These are phyloP conservation scores for Cranoglanis bouderius DNA, from an alignment of 2,113 vertebrate genomes.

Conservation along the genomic window DNA sequence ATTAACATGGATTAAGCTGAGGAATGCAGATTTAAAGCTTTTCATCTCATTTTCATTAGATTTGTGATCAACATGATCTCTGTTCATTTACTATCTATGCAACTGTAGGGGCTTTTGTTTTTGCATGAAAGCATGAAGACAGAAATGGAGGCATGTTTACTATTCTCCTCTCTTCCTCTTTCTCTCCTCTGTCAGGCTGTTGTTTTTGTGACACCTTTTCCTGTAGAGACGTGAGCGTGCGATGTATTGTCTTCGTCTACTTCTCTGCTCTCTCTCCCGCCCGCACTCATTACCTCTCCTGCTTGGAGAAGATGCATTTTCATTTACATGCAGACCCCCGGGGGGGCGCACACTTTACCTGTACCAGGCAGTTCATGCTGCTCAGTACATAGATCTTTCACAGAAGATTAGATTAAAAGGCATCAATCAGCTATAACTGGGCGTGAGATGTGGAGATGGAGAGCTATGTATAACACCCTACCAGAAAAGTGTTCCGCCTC, in stretches of 20 bases:
- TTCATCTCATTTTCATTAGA: background rate
- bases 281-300: conserved; percentile 64
- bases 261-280: conserved; percentile 23
- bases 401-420: conserved; percentile 67
- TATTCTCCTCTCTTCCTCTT: background rate
- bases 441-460: conserved; percentile 10
- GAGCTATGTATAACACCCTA: conserved; percentile 22
- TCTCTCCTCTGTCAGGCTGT: background rate
- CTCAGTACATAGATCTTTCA: conserved; percentile 58
- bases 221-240: conserved; percentile 29
- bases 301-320: conserved; percentile 68
- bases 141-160: conserved; percentile 1
- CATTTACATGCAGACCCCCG: conserved; percentile 69
- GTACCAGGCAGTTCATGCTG: conserved; percentile 67
- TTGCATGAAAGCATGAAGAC: background rate
- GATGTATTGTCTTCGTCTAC: conserved; percentile 57
- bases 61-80: background rate
- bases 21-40: conserved; percentile 1
- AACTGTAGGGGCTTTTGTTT: background rate
- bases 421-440: conserved; percentile 64
- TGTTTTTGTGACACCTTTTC: conserved; percentile 22
- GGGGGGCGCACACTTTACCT: conserved; percentile 52
- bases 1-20: conserved; percentile 1
- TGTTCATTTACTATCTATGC: background rate
- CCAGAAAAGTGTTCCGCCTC: background rate